Percentiles rank a stretch among this genome's conserved stretches.
Evolutionary conservation across 2,113 vertebrate genomes (phyloP).

Genomic region (Amphiprion percula): DNA sequence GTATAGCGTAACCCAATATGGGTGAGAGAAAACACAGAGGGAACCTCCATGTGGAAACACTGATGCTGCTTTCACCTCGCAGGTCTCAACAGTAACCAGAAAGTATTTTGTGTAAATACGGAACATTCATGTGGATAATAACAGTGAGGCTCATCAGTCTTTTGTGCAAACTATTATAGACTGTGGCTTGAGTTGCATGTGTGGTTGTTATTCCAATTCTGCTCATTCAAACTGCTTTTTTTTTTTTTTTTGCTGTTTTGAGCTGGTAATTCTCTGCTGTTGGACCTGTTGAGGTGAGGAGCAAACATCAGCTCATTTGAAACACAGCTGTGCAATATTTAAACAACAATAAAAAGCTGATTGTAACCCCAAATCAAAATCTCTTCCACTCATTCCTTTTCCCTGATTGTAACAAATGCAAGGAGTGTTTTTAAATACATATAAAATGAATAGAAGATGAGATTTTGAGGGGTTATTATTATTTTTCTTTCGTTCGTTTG

Average conservation of each 20-base stretch:
- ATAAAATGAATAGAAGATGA: conserved; percentile 60
- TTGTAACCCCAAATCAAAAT: conserved; percentile 73
- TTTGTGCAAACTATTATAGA: conserved; percentile 69
- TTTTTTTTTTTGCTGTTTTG: conserved; percentile 17
- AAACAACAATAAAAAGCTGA: conserved; percentile 69
- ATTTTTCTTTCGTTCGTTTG: conserved; percentile 40
- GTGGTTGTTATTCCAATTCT: conserved; percentile 33
- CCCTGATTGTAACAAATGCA: conserved; percentile 84
- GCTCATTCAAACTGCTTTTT: background rate
- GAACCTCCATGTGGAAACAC: conserved; percentile 70
- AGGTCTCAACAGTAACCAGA: conserved; percentile 44
- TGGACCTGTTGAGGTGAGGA: conserved; percentile 53
- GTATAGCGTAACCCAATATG: conserved; percentile 94
- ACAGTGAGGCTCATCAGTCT: conserved; percentile 47
- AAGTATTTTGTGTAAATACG: conserved; percentile 44
- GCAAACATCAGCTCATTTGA: conserved; percentile 74
- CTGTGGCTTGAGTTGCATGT: conserved; percentile 38
- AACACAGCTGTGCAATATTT: conserved; percentile 84
- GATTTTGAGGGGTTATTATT: conserved; percentile 57
- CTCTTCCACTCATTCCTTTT: conserved; percentile 70
- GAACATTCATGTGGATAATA: conserved; percentile 23
- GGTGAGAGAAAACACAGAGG: conserved; percentile 86
- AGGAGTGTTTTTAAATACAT: conserved; percentile 78
- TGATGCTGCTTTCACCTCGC: conserved; percentile 72
- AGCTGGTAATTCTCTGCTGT: background rate